Percentiles rank a stretch among this genome's conserved stretches.
Evolutionary conservation across 1,140 invertebrate species (phyloP).

Genomic region (Zaprionus ornatus): DNA sequence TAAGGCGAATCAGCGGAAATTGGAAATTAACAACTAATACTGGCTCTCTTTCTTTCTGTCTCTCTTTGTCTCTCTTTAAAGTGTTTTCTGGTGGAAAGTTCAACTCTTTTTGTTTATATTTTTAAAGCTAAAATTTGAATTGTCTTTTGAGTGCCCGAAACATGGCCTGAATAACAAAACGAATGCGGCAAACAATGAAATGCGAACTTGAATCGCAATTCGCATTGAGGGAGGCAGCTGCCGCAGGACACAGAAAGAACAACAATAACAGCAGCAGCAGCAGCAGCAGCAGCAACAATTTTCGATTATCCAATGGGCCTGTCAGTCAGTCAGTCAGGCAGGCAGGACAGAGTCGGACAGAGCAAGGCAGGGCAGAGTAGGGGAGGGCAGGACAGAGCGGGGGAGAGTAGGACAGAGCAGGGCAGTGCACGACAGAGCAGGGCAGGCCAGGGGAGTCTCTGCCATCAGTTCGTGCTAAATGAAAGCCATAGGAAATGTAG

Average conservation of each 20-base stretch:
- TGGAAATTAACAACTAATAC: neutral
- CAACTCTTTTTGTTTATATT: neutral
- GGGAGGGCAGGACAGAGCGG: neutral
- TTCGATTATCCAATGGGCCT: slow-evolving; percentile 24
- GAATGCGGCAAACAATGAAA: slow-evolving; percentile 29
- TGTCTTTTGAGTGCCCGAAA: slow-evolving; percentile 3
- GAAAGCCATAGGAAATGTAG: slow-evolving; percentile 18
- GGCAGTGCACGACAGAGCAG: too few species aligned
- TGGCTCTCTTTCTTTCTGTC: neutral
- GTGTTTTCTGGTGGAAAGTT: neutral
- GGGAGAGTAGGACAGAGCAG: neutral
- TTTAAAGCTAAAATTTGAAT: slow-evolving; percentile 5
- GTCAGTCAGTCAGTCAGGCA: slow-evolving; percentile 8
- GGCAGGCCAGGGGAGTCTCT: neutral
- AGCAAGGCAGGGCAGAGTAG: neutral
- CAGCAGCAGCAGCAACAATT: slow-evolving; percentile 3
- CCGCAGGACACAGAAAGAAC: slow-evolving; percentile 1
- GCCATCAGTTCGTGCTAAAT: slow-evolving; percentile 12
- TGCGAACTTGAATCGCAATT: slow-evolving; percentile 15
- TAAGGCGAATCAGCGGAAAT: neutral
- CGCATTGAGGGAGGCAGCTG: neutral
- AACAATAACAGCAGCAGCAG: neutral
- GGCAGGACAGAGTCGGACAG: neutral
- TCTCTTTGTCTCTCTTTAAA: neutral
- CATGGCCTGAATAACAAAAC: slow-evolving; percentile 21